phyloP scores from a whole-genome alignment of 2,797 vertebrate genomes.

The Acridotheres tristis region DNA sequence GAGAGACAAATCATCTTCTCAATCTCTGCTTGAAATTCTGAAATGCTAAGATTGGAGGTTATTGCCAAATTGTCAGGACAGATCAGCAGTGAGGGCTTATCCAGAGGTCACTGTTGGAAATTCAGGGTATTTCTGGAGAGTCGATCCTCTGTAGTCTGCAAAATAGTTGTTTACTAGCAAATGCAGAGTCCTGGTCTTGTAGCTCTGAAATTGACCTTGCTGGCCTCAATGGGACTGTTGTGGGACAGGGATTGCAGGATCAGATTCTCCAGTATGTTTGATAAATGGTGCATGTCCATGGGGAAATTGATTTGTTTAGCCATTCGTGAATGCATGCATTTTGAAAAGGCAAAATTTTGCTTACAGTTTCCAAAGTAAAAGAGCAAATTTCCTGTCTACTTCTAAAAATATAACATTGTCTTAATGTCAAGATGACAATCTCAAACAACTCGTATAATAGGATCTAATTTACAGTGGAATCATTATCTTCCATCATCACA shows the following conservation, averaged over 20 bases:
- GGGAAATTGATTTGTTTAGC: not conserved
- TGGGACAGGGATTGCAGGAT: not conserved
- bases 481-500: constrained; percentile 7
- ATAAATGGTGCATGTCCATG: not conserved
- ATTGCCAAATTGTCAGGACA: not conserved
- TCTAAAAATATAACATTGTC: constrained; percentile 37
- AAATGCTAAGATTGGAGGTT: not conserved
- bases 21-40: not conserved
- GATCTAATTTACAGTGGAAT: constrained; percentile 35
- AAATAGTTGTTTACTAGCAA: not conserved
- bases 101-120: not conserved
- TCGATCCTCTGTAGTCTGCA: not conserved
- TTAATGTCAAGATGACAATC: constrained; percentile 35
- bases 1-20: not conserved
- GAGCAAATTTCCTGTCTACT: constrained; percentile 28
- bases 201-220: not conserved
- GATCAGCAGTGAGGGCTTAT: not conserved
- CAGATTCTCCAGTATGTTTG: not conserved
- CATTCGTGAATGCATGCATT: not conserved
- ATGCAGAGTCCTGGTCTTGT: not conserved
- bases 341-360: not conserved
- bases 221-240: not conserved
- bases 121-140: not conserved
- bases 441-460: constrained; percentile 10
- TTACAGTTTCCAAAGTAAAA: not conserved